Base-by-base conservation (phyloP, 2,888 invertebrate species). In the Harpagoxenus sublaevis region DNA sequence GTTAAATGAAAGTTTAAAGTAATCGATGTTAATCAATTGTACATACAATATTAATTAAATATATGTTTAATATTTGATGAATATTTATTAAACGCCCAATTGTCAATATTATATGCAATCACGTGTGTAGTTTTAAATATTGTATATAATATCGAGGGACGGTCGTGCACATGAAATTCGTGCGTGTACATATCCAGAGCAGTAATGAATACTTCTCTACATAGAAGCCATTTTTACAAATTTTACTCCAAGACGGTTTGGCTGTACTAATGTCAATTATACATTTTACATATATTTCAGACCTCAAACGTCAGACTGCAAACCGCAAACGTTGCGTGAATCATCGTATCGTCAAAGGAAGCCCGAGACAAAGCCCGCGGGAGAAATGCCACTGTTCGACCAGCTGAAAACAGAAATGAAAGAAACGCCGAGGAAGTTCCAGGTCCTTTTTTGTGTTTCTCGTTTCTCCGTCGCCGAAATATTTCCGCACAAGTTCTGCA, bases 281-380 rank as follows among this genome's bases (percentile, higher is more conserved):
- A 18, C 12, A 51, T n/a, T 74, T 48, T 60, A 48, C 35, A 48
- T 70, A 57, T 48, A 57, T 81, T 79, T 73, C 60, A 81, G 79
- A 60, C 74, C 48, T 60, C 48, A 60, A 74, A 73, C 74, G 23
- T 81, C 60, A 60, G 55, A 28, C 28, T 23, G 42, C 42, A 23
- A 73, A 74, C 60, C 79, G 60, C 79, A 60, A 71, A 28, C 35
- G 48, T 81, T 51, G 74, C 39, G 48, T 74, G 79, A 73, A 73
- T 73, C 75, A 73, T 48, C 39, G 1, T 71, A 8, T 60, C 5
- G 60, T 81, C 35, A 73, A 81, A 81, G 39, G 73, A 48, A 81
- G 9, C 9, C n/a, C 74, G 35, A 81, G 60, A 73, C 48, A 81
- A 81, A 79, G 55, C 23, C 83, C 2, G 23, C 31, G 23, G 23